phyloP scores from a whole-genome alignment of 2,888 invertebrate species.

The Trissoscelio sp. region DNA sequence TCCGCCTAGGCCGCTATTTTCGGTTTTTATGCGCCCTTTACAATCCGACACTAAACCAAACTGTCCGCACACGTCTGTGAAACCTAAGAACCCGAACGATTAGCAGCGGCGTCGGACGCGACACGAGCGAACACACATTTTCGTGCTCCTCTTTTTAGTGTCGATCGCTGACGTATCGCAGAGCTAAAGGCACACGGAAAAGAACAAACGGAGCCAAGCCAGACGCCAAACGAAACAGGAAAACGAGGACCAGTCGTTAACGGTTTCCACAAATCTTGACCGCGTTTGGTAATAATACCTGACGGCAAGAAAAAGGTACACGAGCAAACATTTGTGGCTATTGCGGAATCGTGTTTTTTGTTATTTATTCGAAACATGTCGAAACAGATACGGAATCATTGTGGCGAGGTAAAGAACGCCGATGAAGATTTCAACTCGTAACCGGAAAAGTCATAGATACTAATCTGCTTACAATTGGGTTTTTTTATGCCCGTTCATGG shows the following conservation, averaged over 20 bases:
- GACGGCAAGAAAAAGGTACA: constrained; percentile 23
- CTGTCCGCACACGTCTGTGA: constrained; percentile 30
- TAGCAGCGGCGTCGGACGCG: constrained; percentile 41
- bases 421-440: constrained; percentile 55
- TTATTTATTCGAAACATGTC: constrained; percentile 66
- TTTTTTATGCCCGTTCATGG: constrained; percentile 54
- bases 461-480: constrained; percentile 58
- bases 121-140: constrained; percentile 52
- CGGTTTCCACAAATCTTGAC: constrained; percentile 60
- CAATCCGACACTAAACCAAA: constrained; percentile 33
- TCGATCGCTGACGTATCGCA: constrained; percentile 42
- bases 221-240: constrained; percentile 11
- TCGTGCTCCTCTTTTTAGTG: constrained; percentile 33
- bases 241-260: constrained; percentile 43
- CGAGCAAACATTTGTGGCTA: constrained; percentile 60
- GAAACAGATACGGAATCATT: constrained; percentile 52
- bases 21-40: constrained; percentile 44
- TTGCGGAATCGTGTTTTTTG: constrained; percentile 59
- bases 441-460: constrained; percentile 60
- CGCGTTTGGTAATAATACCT: constrained; percentile 51
- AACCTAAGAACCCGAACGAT: constrained; percentile 52
- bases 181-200: constrained; percentile 23
- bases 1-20: constrained; percentile 34
- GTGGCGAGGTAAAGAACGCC: constrained; percentile 48
- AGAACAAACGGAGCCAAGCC: constrained; percentile 47